Conservation (phyloP, 2,888 invertebrate genomes). For the Ectemnius cavifrons region DNA sequence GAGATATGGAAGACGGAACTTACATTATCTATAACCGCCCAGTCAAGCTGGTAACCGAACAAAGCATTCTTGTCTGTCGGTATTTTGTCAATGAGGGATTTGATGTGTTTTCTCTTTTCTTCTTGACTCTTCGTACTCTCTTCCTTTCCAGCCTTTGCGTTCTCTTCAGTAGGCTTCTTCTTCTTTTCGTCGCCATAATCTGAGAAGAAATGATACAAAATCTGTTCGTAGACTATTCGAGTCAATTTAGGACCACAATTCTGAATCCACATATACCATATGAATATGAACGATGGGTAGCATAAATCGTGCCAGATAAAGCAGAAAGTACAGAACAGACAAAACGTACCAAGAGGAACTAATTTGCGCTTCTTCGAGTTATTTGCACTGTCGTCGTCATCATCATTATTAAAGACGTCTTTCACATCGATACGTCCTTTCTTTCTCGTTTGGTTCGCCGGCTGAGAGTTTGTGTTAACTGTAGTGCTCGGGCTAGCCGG, state of each 20-base stretch:
- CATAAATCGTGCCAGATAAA: too few relatives aligned
- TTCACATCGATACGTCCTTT: conserved; percentile 85
- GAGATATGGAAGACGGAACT: conserved; percentile 56
- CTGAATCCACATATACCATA: not conserved
- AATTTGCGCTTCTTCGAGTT: conserved; percentile 86
- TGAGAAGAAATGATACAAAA: conserved; percentile 59
- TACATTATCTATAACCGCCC: conserved; percentile 88
- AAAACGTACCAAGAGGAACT: conserved; percentile 84
- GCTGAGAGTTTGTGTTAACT: conserved; percentile 63
- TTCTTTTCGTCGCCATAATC: conserved; percentile 83
- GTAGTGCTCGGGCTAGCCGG: conserved; percentile 73
- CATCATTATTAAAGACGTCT: conserved; percentile 92
- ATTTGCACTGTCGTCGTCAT: conserved; percentile 82
- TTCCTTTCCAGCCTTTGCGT: conserved; percentile 80
- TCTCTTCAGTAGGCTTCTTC: conserved; percentile 77
- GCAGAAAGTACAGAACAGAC: too few relatives aligned
- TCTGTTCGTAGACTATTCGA: too few relatives aligned
- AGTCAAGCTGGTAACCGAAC: conserved; percentile 96
- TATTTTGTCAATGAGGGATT: conserved; percentile 98
- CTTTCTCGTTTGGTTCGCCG: conserved; percentile 80
- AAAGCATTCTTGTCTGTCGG: conserved; percentile 98
- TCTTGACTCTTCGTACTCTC: conserved; percentile 87
- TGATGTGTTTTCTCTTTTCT: conserved; percentile 97
- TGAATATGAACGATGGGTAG: not conserved
- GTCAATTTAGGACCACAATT: too few relatives aligned